Evolutionary conservation across 2,113 vertebrate species (phyloP).

Genomic region (Sinosuthora webbiana): DNA sequence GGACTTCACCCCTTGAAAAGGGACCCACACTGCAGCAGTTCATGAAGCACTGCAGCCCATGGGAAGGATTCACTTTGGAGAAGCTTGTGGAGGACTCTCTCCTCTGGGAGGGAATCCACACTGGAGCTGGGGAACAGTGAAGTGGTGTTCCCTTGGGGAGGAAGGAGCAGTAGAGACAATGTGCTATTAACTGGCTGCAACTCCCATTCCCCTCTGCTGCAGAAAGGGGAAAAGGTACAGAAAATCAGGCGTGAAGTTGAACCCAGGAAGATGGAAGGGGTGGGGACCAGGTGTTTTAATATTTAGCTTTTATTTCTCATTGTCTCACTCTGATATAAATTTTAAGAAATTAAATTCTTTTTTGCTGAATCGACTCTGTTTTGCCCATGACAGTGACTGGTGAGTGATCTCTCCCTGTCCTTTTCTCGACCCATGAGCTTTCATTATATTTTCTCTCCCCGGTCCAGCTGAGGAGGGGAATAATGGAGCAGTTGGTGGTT

Average conservation of each 20-base stretch:
- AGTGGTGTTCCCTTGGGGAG: background rate
- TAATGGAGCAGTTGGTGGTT: background rate
- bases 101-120: background rate
- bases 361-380: fast-evolving
- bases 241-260: background rate
- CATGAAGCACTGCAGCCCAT: background rate
- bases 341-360: background rate
- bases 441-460: background rate
- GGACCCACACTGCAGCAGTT: background rate
- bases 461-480: background rate
- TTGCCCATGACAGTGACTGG: background rate
- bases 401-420: background rate
- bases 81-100: background rate
- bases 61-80: background rate
- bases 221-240: background rate
- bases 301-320: background rate
- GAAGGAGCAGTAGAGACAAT: background rate
- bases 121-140: too few species aligned
- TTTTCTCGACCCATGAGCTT: fast-evolving
- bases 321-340: background rate
- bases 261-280: background rate
- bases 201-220: background rate
- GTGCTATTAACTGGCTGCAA: background rate
- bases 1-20: background rate
- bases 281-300: background rate